A percentile compares a stretch with the other conserved stretches of the same genome.
These are phyloP conservation scores for Neodiprion virginianus DNA, from an alignment of 1,140 invertebrate genomes.

Conservation along the genomic window DNA sequence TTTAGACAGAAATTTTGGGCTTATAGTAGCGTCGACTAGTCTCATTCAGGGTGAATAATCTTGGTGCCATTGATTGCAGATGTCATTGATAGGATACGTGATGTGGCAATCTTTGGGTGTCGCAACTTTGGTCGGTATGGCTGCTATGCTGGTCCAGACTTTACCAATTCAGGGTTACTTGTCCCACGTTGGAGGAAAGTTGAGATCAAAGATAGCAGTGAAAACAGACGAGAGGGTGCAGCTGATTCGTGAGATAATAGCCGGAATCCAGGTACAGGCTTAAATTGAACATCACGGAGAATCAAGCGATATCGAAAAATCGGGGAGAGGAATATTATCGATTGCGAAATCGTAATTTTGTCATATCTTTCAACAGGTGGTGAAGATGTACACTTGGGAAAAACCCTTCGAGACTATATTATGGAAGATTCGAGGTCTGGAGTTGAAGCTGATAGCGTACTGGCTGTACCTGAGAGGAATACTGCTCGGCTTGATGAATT, in stretches of 20 bases:
- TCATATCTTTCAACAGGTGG: slow-evolving; percentile 57
- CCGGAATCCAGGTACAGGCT: slow-evolving; percentile 68
- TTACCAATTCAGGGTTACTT: slow-evolving; percentile 73
- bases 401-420: slow-evolving; percentile 70
- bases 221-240: slow-evolving; percentile 77
- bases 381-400: slow-evolving; percentile 86
- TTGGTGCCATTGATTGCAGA: slow-evolving; percentile 39
- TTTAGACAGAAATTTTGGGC: too few species aligned
- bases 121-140: slow-evolving; percentile 75
- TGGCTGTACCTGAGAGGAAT: slow-evolving; percentile 75
- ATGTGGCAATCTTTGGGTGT: slow-evolving; percentile 74
- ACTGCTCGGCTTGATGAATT: slow-evolving; percentile 73
- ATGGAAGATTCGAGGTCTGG: slow-evolving; percentile 62
- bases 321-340: too few species aligned
- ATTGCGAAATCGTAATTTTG: too few species aligned
- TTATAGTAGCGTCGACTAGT: too few species aligned
- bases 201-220: slow-evolving; percentile 66
- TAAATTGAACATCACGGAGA: background rate
- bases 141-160: slow-evolving; percentile 65
- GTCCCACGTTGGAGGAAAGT: slow-evolving; percentile 60
- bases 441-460: slow-evolving; percentile 73
- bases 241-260: slow-evolving; percentile 81
- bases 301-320: too few species aligned
- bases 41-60: too few species aligned
- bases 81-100: slow-evolving; percentile 63